Conservation (phyloP, 2,888 invertebrate species). For the Smittia sp. region DNA sequence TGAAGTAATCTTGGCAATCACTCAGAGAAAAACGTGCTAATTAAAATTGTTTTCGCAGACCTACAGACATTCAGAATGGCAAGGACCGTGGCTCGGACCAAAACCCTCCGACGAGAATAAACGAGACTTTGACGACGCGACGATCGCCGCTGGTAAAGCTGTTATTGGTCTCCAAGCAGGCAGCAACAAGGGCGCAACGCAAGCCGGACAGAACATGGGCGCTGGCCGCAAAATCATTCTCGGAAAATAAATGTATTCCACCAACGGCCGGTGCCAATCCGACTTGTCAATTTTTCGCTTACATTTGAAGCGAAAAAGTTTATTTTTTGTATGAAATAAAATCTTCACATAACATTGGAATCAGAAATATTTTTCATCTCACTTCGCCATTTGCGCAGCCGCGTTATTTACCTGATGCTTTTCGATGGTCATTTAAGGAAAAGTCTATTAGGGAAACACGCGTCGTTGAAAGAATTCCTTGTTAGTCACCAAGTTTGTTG, state of each 20-base stretch:
- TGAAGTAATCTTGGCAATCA: conserved; percentile 56
- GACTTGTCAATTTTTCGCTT: neutral
- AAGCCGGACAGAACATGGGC: conserved; percentile 86
- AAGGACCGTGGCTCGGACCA: conserved; percentile 87
- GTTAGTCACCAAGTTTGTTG: neutral
- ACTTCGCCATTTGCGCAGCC: neutral
- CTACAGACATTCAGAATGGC: conserved; percentile 80
- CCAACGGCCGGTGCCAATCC: neutral
- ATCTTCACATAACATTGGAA: neutral
- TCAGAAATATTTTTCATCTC: neutral
- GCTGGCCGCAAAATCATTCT: conserved; percentile 86
- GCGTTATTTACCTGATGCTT: too few relatives aligned
- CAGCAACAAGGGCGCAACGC: conserved; percentile 92
- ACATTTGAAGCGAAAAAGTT: neutral
- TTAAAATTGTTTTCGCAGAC: conserved; percentile 57
- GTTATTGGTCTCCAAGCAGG: conserved; percentile 94
- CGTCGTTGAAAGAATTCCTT: conserved; percentile 15
- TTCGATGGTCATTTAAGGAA: too few relatives aligned
- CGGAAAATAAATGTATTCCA: conserved; percentile 67
- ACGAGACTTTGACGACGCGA: conserved; percentile 91
- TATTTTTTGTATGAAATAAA: conserved; percentile 1
- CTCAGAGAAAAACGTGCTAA: conserved; percentile 7
- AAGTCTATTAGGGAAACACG: neutral
- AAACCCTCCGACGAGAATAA: conserved; percentile 92
- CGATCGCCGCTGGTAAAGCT: conserved; percentile 81